A percentile compares a stretch with the other conserved stretches of the same genome.
These are phyloP conservation scores for Plestiodon gilberti DNA, from an alignment of 2,113 vertebrate genomes.

Conservation along the genomic window DNA sequence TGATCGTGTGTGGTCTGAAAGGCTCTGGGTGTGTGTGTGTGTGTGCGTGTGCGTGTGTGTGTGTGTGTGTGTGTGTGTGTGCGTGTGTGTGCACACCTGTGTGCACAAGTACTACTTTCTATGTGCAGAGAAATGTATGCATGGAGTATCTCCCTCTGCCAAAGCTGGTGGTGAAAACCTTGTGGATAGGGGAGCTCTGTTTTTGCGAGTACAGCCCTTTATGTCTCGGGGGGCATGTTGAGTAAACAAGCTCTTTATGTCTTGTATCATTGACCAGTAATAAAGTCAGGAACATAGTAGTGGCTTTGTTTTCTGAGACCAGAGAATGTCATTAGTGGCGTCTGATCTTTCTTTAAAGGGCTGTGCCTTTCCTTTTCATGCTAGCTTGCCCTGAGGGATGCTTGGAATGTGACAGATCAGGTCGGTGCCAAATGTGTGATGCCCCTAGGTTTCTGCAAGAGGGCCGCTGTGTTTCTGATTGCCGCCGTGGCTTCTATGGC, in stretches of 20 bases:
- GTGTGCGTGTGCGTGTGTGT: too few species aligned
- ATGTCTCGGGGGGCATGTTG: too few species aligned
- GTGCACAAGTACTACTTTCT: background rate
- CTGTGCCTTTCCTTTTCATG: conserved; percentile 22
- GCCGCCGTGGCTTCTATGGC: conserved; percentile 81
- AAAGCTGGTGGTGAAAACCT: background rate
- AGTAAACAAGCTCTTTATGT: background rate
- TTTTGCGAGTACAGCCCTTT: background rate
- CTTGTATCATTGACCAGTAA: background rate
- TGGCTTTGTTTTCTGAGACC: background rate
- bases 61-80: background rate
- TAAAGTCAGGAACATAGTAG: fast-evolving
- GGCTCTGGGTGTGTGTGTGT: background rate
- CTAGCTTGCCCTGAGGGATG: conserved; percentile 87
- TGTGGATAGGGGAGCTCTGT: background rate
- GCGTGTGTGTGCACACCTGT: too few species aligned
- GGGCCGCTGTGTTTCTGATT: conserved; percentile 82
- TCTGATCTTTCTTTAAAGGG: conserved; percentile 1
- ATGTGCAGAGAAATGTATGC: background rate
- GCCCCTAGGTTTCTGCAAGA: conserved; percentile 78
- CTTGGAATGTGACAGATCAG: conserved; percentile 77
- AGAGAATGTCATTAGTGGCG: fast-evolving
- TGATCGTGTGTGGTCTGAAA: background rate
- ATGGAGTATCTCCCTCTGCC: background rate
- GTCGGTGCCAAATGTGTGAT: conserved; percentile 79